Evolutionary conservation across 64 coral and sea anemone genomes (phyloP).

Genomic region (Pachyseris speciosa): DNA sequence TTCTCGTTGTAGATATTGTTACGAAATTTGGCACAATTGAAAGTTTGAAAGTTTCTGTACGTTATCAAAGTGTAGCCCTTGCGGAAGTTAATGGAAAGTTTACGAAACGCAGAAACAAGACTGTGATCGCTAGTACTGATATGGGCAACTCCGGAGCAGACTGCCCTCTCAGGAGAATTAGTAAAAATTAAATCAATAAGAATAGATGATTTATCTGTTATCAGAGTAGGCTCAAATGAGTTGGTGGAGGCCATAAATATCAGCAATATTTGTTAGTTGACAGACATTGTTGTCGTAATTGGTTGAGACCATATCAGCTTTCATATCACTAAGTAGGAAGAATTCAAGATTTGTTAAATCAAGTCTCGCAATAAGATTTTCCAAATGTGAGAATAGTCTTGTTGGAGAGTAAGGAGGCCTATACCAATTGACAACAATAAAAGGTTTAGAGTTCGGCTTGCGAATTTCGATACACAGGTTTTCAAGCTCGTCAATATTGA

Average conservation of each 20-base stretch:
- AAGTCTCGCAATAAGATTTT: no score
- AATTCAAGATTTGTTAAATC: no score
- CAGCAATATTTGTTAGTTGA: no score
- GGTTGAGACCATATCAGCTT: constrained; percentile 43
- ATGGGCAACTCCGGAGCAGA: constrained; percentile 25
- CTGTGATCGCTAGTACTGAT: constrained; percentile 19
- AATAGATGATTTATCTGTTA: constrained; percentile 45
- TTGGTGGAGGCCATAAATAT: no score
- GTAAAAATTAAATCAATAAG: constrained; percentile 31
- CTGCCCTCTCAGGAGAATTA: constrained; percentile 20
- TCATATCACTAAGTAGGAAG: no score
- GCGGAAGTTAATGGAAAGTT: constrained; percentile 28
- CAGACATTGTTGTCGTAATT: no score
- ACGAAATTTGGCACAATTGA: constrained; percentile 51
- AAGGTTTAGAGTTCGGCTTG: neutral
- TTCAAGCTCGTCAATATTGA: no score
- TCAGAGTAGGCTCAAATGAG: constrained; percentile 68
- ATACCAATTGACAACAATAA: no score
- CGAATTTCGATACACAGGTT: constrained; percentile 18
- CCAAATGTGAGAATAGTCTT: no score
- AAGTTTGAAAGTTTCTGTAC: constrained; percentile 23
- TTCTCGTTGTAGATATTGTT: neutral
- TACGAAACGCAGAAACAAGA: constrained; percentile 22
- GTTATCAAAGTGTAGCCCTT: constrained; percentile 41
- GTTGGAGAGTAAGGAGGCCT: no score